Evolutionary conservation across 2,113 vertebrate genomes (phyloP).

Genomic region (Rattus norvegicus): DNA sequence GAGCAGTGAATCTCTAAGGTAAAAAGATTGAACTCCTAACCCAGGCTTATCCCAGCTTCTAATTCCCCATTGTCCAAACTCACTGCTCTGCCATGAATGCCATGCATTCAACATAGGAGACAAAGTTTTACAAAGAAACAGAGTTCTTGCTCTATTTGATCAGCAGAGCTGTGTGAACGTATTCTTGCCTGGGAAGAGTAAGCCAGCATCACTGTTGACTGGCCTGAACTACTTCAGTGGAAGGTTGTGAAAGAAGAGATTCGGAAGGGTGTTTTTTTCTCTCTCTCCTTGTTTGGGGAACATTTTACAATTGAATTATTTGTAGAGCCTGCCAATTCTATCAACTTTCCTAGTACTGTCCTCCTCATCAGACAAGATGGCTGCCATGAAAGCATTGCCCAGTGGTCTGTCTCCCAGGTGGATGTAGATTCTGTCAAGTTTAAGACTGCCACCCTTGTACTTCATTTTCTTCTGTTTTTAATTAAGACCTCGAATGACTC

Average conservation of each 20-base stretch:
- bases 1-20: not conserved
- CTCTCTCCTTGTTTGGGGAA: not conserved
- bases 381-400: conserved; percentile 55
- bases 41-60: conserved; percentile 44
- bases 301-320: not conserved
- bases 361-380: conserved; percentile 17
- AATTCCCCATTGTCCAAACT: conserved; percentile 77
- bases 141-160: conserved; percentile 84
- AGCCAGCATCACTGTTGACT: conserved; percentile 82
- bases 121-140: conserved; percentile 80
- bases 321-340: not conserved
- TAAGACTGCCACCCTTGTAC: not conserved
- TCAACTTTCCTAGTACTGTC: conserved; percentile 25
- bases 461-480: conserved; percentile 68
- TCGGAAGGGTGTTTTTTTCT: not conserved
- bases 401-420: not conserved
- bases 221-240: conserved; percentile 65
- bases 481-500: conserved; percentile 67
- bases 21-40: not conserved
- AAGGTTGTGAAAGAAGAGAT: conserved; percentile 65
- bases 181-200: conserved; percentile 62
- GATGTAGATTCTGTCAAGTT: not conserved
- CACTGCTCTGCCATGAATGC: conserved; percentile 81
- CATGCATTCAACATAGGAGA: conserved; percentile 65
- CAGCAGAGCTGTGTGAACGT: conserved; percentile 82